Evolutionary conservation across 2,113 vertebrate species (phyloP), one percentile per base, ranked within the genome.

Genomic region (Psilopogon haemacephalus): DNA sequence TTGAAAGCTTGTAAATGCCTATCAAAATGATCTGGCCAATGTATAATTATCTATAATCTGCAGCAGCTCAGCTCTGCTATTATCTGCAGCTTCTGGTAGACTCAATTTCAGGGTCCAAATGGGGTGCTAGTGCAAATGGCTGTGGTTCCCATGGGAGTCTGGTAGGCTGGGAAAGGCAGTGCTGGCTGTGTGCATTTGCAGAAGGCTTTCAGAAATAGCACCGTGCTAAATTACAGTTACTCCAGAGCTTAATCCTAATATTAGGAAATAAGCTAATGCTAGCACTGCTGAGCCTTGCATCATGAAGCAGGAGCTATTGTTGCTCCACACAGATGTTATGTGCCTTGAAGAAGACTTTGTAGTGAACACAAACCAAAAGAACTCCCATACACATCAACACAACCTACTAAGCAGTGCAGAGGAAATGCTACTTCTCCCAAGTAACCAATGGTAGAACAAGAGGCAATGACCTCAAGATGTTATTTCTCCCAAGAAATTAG

Each of bases 1-100:
- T 32, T 62, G 68, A 89, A 85, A 93, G 84, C 71, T 92, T 76
- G 23, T 86, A 60, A 90, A 77, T n/a, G 26, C 33, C 84, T 90
- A 46, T 33, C 62, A 84, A 85, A 94, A 85, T 90, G 20, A 85
- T 42, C 37, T 44, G 80, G 52, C 37, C 42, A 26, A 5, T 83
- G 50, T 86, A 5, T 72, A 65, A 73, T 74, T 86, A 48, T 30
- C 74, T 87, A 11, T 37, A 78, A 82, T 76, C 78, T 90, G 3
- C 74, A 88, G 33, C 70, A 94, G 52, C 50, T 86, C 79, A 81
- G 73, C 72, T 67, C 58, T 90, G 64, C 48, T n/a, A 83, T 89
- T 69, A 21, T 63, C 83, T 85, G 37, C 86, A 86, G 63, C 81
- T 84, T 60, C 71, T 74, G 74, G 44, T 19, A 15, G 50, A 65